Evolutionary conservation across 2,113 vertebrate genomes (phyloP).

Genomic region (Globicephala melas): DNA sequence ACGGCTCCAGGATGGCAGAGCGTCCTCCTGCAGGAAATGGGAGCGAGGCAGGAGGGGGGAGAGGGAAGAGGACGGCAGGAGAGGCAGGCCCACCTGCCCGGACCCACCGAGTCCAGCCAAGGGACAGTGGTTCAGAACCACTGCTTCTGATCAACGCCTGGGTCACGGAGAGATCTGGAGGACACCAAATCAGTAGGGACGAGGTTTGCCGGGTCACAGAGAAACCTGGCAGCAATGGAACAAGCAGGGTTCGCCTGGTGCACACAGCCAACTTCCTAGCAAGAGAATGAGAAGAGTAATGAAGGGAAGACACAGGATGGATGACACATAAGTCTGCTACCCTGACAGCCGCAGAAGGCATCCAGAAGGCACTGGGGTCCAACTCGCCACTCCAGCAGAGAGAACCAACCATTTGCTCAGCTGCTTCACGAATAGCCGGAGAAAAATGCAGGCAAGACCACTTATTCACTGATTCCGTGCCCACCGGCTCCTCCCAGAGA

Average conservation of each 20-base stretch:
- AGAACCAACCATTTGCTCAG: constrained; percentile 27
- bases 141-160: constrained; percentile 57
- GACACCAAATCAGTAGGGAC: constrained; percentile 2
- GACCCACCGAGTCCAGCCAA: neutral
- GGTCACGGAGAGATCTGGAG: neutral
- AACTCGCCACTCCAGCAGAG: neutral
- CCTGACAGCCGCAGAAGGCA: neutral
- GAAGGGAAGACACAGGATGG: constrained; percentile 36
- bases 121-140: constrained; percentile 42
- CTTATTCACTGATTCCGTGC: constrained; percentile 69
- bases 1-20: constrained; percentile 79
- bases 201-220: constrained; percentile 26
- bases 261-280: constrained; percentile 37
- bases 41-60: constrained; percentile 71
- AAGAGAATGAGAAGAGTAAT: constrained; percentile 29
- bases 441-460: constrained; percentile 66
- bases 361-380: neutral
- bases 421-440: constrained; percentile 48
- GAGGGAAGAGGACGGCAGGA: constrained; percentile 59
- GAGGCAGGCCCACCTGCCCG: constrained; percentile 58
- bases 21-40: constrained; percentile 83
- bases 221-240: constrained; percentile 43
- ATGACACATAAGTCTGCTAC: constrained; percentile 33
- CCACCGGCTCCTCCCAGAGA: constrained; percentile 53
- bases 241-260: neutral